Base-by-base conservation (phyloP, 2,888 invertebrate species). In the Orthosia gothica region DNA sequence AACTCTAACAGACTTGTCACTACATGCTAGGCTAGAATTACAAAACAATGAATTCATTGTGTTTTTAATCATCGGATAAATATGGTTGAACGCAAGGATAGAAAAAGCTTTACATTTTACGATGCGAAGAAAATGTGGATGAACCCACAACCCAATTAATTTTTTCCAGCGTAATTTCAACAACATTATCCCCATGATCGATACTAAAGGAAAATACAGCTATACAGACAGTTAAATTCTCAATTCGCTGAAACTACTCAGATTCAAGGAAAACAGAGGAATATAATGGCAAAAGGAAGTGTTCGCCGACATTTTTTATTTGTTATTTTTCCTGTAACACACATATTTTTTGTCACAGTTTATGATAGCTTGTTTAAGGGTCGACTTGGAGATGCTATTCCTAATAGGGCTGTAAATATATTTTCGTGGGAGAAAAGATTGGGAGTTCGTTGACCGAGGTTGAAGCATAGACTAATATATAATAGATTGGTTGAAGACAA, bases 251-350 rank as follows among this genome's bases (percentile, higher is more conserved):
- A 47, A 59, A 40, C 50, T 61, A 68, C 20, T 63, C 52, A 13
- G 59, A 49, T n/a, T 20, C 32, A 55, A 63, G 65, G 62, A 69
- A 81, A 81, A 74, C 50, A 69, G 16, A 50, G 15, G 47, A 68
- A 26, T 20, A 16, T 81, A 81, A 59, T 83, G 52, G 23, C 23
- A 0, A 52, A 32, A 50, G 66, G 75, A 84, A 81, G 55, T 66
- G 45, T 52, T 12, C 20, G 20, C 23, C 65, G 62, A 69, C 62
- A 59, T 74, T 74, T 80, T 83, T 81, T 84, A 80, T 84, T 80
- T 81, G 84, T 81, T 81, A 55, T 84, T 81, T 40, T 81, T 81
- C 84, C 84, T 52, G 62, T 20, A 47, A 63, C 58, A 80, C n/a
- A n/a, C 26, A 82, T 73, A 79, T 80, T 67, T 26, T 69, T 66